phyloP scores from a whole-genome alignment of 2,113 vertebrate species.

The Varanus salvator region DNA sequence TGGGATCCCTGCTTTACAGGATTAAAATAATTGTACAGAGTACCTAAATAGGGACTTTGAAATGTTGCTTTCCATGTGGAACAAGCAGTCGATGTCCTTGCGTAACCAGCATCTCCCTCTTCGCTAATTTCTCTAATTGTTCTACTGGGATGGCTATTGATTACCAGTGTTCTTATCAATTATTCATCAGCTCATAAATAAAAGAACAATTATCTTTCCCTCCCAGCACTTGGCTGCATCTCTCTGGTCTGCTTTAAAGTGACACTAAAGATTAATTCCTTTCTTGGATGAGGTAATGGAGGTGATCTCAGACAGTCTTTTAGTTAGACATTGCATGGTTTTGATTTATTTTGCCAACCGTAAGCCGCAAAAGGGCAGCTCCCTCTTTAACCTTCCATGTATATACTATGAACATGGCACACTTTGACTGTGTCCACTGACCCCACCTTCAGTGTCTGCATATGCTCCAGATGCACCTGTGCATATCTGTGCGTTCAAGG shows the following conservation, averaged over 20 bases:
- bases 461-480: background rate
- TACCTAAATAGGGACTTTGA: background rate
- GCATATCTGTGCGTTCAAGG: too few relatives aligned
- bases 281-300: conserved; percentile 34
- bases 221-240: conserved; percentile 33
- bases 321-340: background rate
- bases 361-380: background rate
- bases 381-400: too few relatives aligned
- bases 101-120: background rate
- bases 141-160: conserved; percentile 20
- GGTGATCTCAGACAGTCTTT: conserved; percentile 48
- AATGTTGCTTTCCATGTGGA: background rate
- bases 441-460: too few relatives aligned
- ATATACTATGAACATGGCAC: background rate
- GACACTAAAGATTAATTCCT: conserved; percentile 45
- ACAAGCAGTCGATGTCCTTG: background rate
- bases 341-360: conserved; percentile 29
- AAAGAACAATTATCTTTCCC: conserved; percentile 59
- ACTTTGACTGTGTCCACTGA: background rate
- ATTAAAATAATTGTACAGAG: background rate
- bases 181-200: conserved; percentile 52
- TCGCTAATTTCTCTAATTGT: conserved; percentile 3
- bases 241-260: conserved; percentile 33
- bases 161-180: conserved; percentile 46
- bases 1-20: background rate